Evolutionary conservation across 2,888 invertebrate species (phyloP).

Genomic region (Pinctada fucata): DNA sequence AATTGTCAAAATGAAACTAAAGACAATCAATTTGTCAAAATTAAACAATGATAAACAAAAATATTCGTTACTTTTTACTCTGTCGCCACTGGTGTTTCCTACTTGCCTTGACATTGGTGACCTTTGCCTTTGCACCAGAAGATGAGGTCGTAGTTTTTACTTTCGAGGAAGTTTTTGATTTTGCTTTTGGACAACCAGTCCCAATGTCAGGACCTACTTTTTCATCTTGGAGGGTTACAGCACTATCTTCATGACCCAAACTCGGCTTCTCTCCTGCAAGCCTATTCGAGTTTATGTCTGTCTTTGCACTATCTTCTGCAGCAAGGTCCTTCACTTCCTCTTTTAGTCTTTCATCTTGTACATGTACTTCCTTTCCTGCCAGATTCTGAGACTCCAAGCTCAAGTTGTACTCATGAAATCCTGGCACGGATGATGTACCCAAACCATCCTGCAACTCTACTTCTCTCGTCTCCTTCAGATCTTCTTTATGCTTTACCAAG

Average conservation of each 20-base stretch:
- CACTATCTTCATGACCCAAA: not conserved
- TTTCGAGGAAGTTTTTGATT: not conserved
- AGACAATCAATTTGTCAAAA: no score
- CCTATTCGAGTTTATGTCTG: not conserved
- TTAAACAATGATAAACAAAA: no score
- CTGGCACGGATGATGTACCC: not conserved
- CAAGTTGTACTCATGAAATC: not conserved
- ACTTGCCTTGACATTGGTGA: not conserved
- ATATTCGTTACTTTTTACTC: not conserved
- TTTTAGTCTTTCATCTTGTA: not conserved
- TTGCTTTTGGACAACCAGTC: not conserved
- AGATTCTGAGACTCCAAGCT: not conserved
- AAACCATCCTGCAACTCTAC: not conserved
- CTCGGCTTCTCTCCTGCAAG: not conserved
- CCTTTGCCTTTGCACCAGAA: not conserved
- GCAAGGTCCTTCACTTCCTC: not conserved
- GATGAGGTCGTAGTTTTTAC: not conserved
- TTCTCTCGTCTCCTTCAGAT: not conserved
- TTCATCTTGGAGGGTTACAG: not conserved
- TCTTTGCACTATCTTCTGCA: no score
- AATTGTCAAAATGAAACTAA: no score
- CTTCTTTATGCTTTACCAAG: not conserved
- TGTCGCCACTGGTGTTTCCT: not conserved
- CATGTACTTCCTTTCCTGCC: not conserved
- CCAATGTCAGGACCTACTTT: not conserved